phyloP scores from a whole-genome alignment of 2,113 vertebrate genomes.

The Cyprichromis sp. region DNA sequence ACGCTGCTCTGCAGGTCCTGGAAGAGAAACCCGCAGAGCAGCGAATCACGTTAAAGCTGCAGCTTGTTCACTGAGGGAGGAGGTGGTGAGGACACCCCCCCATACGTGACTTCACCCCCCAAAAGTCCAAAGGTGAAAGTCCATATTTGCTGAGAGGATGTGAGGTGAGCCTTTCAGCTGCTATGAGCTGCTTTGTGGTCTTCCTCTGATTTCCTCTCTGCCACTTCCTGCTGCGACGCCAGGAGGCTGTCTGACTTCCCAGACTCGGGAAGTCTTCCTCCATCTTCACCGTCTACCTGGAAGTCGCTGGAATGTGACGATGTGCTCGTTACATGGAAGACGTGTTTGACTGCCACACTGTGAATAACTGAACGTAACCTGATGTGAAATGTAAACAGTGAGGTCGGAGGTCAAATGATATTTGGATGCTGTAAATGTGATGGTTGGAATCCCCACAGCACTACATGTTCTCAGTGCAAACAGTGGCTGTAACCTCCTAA shows the following conservation, averaged over 20 bases:
- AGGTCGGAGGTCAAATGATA: not conserved
- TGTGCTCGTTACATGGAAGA: not conserved
- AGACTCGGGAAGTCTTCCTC: not conserved
- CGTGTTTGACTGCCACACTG: not conserved
- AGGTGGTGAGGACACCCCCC: not conserved
- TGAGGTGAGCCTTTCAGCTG: not conserved
- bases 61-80: not conserved
- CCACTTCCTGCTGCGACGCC: not conserved
- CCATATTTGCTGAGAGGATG: not conserved
- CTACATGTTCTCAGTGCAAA: not conserved
- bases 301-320: not conserved
- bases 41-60: rapidly evolving
- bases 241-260: not conserved
- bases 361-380: not conserved
- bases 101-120: not conserved
- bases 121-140: not conserved
- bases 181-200: not conserved
- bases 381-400: not conserved
- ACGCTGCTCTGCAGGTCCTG: not conserved
- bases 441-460: not conserved
- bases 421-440: not conserved
- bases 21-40: not conserved
- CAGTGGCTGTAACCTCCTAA: not conserved
- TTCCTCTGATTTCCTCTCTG: not conserved
- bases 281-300: not conserved